Evolutionary conservation across 2,888 invertebrate species (phyloP).

Genomic region (Crocallis elinguaria): DNA sequence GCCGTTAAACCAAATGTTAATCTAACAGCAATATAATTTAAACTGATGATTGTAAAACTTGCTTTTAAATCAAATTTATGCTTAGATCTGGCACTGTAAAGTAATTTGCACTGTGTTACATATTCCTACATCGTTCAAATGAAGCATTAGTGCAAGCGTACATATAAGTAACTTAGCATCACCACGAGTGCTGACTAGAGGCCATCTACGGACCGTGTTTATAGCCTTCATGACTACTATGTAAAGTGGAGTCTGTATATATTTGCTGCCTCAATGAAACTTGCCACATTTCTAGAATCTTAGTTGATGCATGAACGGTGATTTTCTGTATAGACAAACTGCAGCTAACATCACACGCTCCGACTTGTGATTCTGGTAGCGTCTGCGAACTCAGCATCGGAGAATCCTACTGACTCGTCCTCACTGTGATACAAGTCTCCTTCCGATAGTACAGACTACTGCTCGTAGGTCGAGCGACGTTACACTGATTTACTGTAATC

Average conservation of each 20-base stretch:
- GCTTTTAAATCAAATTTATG: slow-evolving; percentile 37
- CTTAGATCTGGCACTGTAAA: slow-evolving; percentile 71
- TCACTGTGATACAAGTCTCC: slow-evolving; percentile 62
- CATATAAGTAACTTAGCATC: slow-evolving; percentile 17
- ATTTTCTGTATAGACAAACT: slow-evolving; percentile 76
- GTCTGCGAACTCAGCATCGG: slow-evolving; percentile 63
- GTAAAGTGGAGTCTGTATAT: slow-evolving; percentile 29
- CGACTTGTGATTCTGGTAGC: slow-evolving; percentile 67
- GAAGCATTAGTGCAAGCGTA: slow-evolving; percentile 32
- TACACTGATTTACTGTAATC: slow-evolving; percentile 76
- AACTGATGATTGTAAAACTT: slow-evolving; percentile 27
- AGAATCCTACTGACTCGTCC: slow-evolving; percentile 56
- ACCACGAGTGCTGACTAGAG: slow-evolving; percentile 31
- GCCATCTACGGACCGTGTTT: slow-evolving; percentile 19
- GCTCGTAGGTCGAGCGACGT: slow-evolving; percentile 77
- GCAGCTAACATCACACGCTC: slow-evolving; percentile 81
- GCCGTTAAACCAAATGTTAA: background rate
- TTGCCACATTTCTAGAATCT: slow-evolving; percentile 28
- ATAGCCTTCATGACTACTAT: slow-evolving; percentile 28
- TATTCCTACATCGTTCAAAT: slow-evolving; percentile 43
- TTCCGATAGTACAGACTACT: slow-evolving; percentile 73
- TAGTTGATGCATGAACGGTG: slow-evolving; percentile 76
- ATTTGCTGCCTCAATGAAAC: slow-evolving; percentile 14
- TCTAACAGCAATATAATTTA: background rate
- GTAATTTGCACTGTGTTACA: slow-evolving; percentile 67